phyloP scores from a whole-genome alignment of 2,888 invertebrate species.

The Aleiodes testaceus region DNA sequence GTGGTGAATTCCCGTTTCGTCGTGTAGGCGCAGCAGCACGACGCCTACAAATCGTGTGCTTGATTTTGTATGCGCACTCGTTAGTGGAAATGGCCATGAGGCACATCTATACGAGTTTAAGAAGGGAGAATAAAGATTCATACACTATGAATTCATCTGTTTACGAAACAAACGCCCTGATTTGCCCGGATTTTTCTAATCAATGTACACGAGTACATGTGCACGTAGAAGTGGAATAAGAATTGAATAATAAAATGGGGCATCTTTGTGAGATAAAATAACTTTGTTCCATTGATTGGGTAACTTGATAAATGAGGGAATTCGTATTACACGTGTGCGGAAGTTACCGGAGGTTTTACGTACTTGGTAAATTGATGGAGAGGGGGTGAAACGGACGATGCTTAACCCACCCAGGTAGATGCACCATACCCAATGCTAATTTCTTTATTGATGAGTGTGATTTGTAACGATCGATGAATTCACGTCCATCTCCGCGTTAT shows the following conservation, averaged over 20 bases:
- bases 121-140: conserved; percentile 8
- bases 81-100: conserved; percentile 57
- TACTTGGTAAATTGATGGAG: background rate
- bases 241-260: conserved; percentile 3
- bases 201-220: conserved; percentile 8
- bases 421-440: conserved; percentile 60
- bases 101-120: conserved; percentile 37
- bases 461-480: conserved; percentile 62
- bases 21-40: conserved; percentile 56
- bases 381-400: background rate
- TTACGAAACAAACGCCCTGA: conserved; percentile 52
- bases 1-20: conserved; percentile 49
- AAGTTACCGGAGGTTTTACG: conserved; percentile 7
- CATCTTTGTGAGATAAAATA: background rate
- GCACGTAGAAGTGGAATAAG: background rate
- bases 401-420: conserved; percentile 37
- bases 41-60: conserved; percentile 53
- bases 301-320: conserved; percentile 13
- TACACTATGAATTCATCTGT: conserved; percentile 42
- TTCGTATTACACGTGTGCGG: conserved; percentile 25
- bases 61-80: conserved; percentile 59
- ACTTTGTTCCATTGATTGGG: background rate
- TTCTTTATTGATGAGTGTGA: conserved; percentile 66
- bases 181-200: conserved; percentile 46
- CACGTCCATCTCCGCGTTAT: conserved; percentile 25